Base-by-base conservation (phyloP, 2,888 invertebrate species). In the Rutpela maculata region DNA sequence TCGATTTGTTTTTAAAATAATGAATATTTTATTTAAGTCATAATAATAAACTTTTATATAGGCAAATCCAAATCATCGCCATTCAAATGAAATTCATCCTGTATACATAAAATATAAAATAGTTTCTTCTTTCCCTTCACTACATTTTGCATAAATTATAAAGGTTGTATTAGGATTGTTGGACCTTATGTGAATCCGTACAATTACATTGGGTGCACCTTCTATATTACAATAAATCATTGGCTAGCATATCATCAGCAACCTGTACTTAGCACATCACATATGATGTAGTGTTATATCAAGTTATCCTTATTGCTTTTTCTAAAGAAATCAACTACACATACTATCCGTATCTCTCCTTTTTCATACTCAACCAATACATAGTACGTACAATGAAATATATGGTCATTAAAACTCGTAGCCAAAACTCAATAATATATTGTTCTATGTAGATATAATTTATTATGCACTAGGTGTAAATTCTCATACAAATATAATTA, bases 261-360 rank as follows among this genome's bases (percentile, higher is more conserved):
- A 82, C 84, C 84, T 78, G 81, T 88, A 87, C 86, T 88, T 88
- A 88, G 86, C 85, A 86, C 87, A 88, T 88, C 88, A 88, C 85
- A 85, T 83, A 87, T 88, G 88, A 88, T 88, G 85, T 88, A 88
- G 88, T 88, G 88, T 86, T 87, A 84, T 86, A 86, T 86, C 84
- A 83, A 84, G 79, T 84, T 83, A 84, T 85, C 82, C 82, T 85
- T 86, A 85, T 86, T 86, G 82, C 86, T 72, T 82, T 85, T 85
- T 84, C 81, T 80, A 73, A 50, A 70, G 70, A 60, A 70, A 70
- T 43, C 43, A 17, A 19, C 38, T 22, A 2, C 22, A 70, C 60
- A 38, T 38, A 15, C 17, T 19, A 22, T 55, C 17, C 55, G 22
- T 55, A 43, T 74, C 70, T 78, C 73, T 78, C 75, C 31, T 19